These are phyloP conservation scores for Luperina nickerlii DNA, from an alignment of 2,888 invertebrate genomes.

Conservation along the genomic window DNA sequence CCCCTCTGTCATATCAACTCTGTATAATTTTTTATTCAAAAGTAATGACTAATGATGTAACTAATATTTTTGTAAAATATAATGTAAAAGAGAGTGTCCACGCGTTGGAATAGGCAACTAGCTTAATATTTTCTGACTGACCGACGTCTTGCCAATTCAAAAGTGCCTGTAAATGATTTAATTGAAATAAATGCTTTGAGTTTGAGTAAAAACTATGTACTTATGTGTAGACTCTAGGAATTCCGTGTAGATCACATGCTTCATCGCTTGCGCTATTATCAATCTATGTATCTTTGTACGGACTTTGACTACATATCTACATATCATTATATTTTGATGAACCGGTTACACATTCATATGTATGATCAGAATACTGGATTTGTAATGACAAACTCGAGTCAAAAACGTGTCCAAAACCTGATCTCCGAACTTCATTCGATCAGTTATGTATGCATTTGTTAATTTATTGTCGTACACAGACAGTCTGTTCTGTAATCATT, in stretches of 20 bases:
- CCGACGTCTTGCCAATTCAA: too few relatives aligned
- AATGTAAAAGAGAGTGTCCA: too few relatives aligned
- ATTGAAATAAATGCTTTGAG: too few relatives aligned
- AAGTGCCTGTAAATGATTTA: too few relatives aligned
- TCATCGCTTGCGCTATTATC: background rate
- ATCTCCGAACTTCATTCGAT: background rate
- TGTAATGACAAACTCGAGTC: background rate
- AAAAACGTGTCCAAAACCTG: slow-evolving; percentile 13
- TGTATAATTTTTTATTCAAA: too few relatives aligned
- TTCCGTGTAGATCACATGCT: background rate
- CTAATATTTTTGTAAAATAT: too few relatives aligned
- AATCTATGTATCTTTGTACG: background rate
- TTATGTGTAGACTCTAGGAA: too few relatives aligned
- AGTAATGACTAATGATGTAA: too few relatives aligned
- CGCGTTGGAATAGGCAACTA: too few relatives aligned
- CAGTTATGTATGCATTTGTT: background rate
- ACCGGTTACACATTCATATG: slow-evolving; percentile 9
- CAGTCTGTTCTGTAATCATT: background rate
- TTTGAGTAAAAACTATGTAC: background rate
- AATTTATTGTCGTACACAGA: background rate
- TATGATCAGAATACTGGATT: slow-evolving; percentile 5
- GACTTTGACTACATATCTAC: slow-evolving; percentile 1
- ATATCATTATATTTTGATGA: background rate
- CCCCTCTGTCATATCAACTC: too few relatives aligned
- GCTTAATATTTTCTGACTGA: too few relatives aligned